These are phyloP conservation scores for Pterocles gutturalis DNA, from an alignment of 2,113 vertebrate species.

Conservation along the genomic window DNA sequence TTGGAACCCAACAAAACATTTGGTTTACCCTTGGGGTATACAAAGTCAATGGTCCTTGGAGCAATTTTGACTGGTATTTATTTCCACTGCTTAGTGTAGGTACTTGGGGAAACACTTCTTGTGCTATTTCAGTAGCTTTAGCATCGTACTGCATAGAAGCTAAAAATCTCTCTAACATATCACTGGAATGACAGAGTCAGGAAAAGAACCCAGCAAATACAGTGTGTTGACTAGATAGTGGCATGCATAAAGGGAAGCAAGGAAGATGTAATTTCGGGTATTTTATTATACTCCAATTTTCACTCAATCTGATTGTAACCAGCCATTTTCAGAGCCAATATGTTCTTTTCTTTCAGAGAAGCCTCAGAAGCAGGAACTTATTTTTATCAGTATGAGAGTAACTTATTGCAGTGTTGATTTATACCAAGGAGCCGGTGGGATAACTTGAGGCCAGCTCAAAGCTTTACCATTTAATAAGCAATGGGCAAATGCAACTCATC, in stretches of 20 bases:
- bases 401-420: conserved; percentile 37
- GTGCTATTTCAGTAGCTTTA: neutral
- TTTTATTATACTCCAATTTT: conserved; percentile 52
- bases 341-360: neutral
- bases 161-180: conserved; percentile 7
- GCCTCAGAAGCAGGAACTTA: neutral
- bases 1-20: neutral
- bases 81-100: conserved; percentile 5
- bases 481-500: neutral
- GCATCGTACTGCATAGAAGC: neutral
- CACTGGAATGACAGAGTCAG: neutral
- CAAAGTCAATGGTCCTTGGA: neutral
- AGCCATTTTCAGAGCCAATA: conserved; percentile 29
- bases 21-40: neutral
- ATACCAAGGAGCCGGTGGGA: conserved; percentile 31
- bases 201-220: neutral
- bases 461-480: conserved; percentile 40
- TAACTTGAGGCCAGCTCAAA: conserved; percentile 40
- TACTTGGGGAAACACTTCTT: neutral
- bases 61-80: neutral
- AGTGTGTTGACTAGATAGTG: neutral
- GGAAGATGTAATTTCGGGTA: conserved; percentile 43
- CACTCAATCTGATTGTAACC: conserved; percentile 42
- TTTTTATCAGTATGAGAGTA: neutral
- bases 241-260: conserved; percentile 18